A percentile compares a stretch with the other conserved stretches of the same genome.
Evolutionary conservation across 2,888 invertebrate genomes (phyloP).

Genomic region (Anaspis maculata): DNA sequence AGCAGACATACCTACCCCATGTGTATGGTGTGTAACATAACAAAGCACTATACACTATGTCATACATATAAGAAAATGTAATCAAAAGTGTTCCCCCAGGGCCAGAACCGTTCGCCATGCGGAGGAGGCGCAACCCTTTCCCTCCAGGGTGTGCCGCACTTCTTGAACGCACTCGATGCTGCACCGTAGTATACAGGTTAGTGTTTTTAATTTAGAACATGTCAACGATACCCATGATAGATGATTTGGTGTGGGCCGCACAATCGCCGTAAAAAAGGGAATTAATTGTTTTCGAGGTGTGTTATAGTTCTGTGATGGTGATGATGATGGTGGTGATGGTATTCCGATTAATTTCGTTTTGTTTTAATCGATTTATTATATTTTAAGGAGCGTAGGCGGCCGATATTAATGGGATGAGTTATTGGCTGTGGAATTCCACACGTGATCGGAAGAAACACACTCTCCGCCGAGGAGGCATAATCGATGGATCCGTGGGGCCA

Average conservation of each 20-base stretch:
- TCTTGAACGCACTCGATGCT: constrained; percentile 4
- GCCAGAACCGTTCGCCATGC: constrained; percentile 11
- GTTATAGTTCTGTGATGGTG: constrained; percentile 34
- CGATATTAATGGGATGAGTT: constrained; percentile 35
- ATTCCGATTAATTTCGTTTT: constrained; percentile 39
- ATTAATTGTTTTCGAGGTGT: constrained; percentile 44
- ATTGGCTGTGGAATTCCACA: constrained; percentile 19
- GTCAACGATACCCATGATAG: constrained; percentile 45
- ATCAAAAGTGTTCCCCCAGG: constrained; percentile 19
- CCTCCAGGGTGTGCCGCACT: constrained; percentile 12
- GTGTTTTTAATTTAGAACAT: constrained; percentile 45
- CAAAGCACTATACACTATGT: constrained; percentile 20
- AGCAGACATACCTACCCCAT: no score
- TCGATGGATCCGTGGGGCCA: constrained; percentile 5
- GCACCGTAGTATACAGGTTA: constrained; percentile 30
- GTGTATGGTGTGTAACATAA: no score
- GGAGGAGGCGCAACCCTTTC: constrained; percentile 10
- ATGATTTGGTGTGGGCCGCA: constrained; percentile 42
- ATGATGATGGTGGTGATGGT: no score
- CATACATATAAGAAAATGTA: constrained; percentile 22
- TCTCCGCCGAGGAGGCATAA: constrained; percentile 3
- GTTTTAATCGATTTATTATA: constrained; percentile 41
- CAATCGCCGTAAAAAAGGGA: constrained; percentile 37
- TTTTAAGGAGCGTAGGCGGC: constrained; percentile 33
- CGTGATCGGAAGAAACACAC: constrained; percentile 9